Conservation (phyloP, 2,113 vertebrate genomes). For the Alexandromys fortis region DNA sequence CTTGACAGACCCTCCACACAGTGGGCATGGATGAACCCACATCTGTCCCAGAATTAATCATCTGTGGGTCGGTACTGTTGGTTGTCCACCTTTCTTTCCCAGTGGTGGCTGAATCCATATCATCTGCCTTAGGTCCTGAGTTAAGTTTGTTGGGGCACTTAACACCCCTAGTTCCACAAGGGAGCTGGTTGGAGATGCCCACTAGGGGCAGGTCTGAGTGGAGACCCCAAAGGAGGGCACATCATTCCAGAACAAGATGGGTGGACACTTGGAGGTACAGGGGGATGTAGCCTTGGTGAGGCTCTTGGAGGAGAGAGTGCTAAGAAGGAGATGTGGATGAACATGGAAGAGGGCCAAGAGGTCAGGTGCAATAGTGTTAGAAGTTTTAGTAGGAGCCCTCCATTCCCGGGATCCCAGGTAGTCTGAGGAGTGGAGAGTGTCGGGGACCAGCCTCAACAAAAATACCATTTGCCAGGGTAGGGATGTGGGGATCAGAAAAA, state of each 20-base stretch:
- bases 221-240: conserved; percentile 88
- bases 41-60: background rate
- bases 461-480: too few relatives aligned
- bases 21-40: background rate
- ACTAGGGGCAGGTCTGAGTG: conserved; percentile 61
- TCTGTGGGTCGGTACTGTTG: conserved; percentile 77
- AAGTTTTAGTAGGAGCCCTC: background rate
- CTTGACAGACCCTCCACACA: conserved; percentile 88
- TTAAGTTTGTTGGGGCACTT: conserved; percentile 92
- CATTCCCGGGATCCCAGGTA: background rate
- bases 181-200: conserved; percentile 92
- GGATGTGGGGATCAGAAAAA: too few relatives aligned
- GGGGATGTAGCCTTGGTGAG: conserved; percentile 91
- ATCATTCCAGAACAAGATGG: conserved; percentile 86
- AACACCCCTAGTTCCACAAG: conserved; percentile 89
- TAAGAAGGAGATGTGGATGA: conserved; percentile 87
- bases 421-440: background rate
- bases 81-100: conserved; percentile 90
- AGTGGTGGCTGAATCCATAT: conserved; percentile 87
- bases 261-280: conserved; percentile 95
- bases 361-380: background rate
- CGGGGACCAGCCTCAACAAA: too few relatives aligned
- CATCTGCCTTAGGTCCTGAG: conserved; percentile 92
- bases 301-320: conserved; percentile 92
- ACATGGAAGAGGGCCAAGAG: background rate